phyloP scores from a whole-genome alignment of 2,888 invertebrate genomes.

The Neoaliturus tenellus region DNA sequence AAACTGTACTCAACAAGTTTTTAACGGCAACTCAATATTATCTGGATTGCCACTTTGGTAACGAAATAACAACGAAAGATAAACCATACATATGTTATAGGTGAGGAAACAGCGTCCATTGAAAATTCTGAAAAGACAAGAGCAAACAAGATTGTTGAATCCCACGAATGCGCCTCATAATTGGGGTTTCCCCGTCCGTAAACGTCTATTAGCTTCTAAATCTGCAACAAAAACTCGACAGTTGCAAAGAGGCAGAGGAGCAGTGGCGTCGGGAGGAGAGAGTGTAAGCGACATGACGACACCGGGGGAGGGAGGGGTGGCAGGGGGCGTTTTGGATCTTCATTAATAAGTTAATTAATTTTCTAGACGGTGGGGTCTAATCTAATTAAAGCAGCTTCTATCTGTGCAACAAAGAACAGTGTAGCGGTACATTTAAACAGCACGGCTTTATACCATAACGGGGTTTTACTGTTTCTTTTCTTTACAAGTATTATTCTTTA shows the following conservation, averaged over 20 bases:
- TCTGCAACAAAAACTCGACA: not conserved
- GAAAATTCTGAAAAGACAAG: too few species aligned
- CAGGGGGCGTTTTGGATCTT: slow-evolving; percentile 50
- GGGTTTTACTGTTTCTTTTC: not conserved
- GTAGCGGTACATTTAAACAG: slow-evolving; percentile 26
- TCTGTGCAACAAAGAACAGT: slow-evolving; percentile 48
- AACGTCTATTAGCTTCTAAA: not conserved
- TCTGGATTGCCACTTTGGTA: too few species aligned
- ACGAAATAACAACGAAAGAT: too few species aligned
- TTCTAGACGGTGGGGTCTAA: slow-evolving; percentile 52
- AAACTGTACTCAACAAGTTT: too few species aligned
- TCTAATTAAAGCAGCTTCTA: slow-evolving; percentile 49
- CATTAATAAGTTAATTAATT: slow-evolving; percentile 54
- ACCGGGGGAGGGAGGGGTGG: slow-evolving; percentile 13
- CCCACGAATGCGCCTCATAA: too few species aligned
- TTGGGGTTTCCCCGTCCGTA: not conserved
- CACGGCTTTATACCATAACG: not conserved
- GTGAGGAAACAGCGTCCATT: too few species aligned
- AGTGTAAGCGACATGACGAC: slow-evolving; percentile 9
- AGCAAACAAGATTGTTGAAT: too few species aligned
- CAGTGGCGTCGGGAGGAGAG: not conserved
- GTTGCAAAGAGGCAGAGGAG: not conserved
- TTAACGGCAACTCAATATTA: too few species aligned
- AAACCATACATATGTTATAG: too few species aligned
- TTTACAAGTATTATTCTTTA: too few species aligned